A percentile compares a stretch with the other conserved stretches of the same genome.
Conservation (phyloP, 2,888 invertebrate genomes). For the Parthenolecanium corni region DNA sequence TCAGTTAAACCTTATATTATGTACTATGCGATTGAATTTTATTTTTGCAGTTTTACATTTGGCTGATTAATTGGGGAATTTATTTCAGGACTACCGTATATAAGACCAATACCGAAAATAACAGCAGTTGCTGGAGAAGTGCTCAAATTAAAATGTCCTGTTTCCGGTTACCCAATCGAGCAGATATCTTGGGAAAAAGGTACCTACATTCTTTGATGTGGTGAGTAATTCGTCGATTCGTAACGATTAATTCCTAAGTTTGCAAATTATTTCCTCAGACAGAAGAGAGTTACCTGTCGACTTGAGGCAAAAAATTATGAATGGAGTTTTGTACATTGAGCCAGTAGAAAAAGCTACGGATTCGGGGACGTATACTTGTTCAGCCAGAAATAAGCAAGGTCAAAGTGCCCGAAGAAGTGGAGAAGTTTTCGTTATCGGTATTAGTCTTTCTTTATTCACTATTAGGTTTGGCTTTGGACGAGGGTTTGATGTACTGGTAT, state of each 20-base stretch:
- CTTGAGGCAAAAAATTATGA: conserved; percentile 58
- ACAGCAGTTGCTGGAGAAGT: conserved; percentile 69
- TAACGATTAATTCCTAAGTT: background rate
- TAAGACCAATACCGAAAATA: conserved; percentile 65
- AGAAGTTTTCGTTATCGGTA: conserved; percentile 66
- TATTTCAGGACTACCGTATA: conserved; percentile 58
- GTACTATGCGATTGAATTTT: background rate
- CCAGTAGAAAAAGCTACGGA: conserved; percentile 63
- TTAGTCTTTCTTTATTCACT: background rate
- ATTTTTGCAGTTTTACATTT: background rate
- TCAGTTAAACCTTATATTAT: conserved; percentile 38
- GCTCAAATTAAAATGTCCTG: conserved; percentile 63
- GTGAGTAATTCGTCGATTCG: background rate
- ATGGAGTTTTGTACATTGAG: conserved; percentile 61
- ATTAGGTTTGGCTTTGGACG: background rate
- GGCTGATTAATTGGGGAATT: background rate
- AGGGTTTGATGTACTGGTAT: background rate
- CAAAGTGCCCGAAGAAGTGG: conserved; percentile 60
- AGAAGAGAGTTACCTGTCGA: conserved; percentile 65
- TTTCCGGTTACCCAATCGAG: conserved; percentile 70
- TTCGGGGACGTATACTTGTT: conserved; percentile 69
- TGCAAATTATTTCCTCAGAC: conserved; percentile 37
- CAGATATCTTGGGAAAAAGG: conserved; percentile 68
- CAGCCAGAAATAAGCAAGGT: conserved; percentile 64
- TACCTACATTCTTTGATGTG: conserved; percentile 33